Evolutionary conservation across 2,113 vertebrate genomes (phyloP).

Genomic region (Oryzias curvinotus): DNA sequence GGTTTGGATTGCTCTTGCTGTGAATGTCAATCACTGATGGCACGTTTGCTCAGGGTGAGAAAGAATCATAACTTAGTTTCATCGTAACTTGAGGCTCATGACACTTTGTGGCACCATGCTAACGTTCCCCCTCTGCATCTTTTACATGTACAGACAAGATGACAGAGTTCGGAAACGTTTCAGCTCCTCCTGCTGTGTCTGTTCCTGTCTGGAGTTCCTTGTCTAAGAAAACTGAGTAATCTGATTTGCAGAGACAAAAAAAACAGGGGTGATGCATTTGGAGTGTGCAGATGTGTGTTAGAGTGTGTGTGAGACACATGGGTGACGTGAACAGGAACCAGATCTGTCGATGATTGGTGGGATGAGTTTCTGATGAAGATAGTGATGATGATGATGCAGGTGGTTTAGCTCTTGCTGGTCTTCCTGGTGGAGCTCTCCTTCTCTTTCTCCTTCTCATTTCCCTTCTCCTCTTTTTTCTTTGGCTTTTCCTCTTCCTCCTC

Average conservation of each 20-base stretch:
- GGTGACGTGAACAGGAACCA: slow-evolving; percentile 37
- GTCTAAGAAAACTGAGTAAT: slow-evolving; percentile 2
- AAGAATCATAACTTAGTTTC: not conserved
- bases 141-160: not conserved
- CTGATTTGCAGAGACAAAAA: slow-evolving; percentile 28
- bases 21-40: slow-evolving; percentile 40
- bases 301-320: slow-evolving; percentile 14
- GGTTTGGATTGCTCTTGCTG: slow-evolving; percentile 37
- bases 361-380: slow-evolving; percentile 33
- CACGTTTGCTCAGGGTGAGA: slow-evolving; percentile 40
- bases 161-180: slow-evolving; percentile 9
- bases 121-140: slow-evolving; percentile 10
- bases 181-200: not conserved
- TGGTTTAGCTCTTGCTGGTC: slow-evolving; percentile 75
- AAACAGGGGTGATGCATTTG: slow-evolving; percentile 29
- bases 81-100: not conserved
- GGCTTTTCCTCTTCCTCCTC: slow-evolving; percentile 28
- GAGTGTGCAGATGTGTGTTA: slow-evolving; percentile 28
- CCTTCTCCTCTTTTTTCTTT: slow-evolving; percentile 35
- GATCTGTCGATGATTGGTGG: slow-evolving; percentile 43
- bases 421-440: slow-evolving; percentile 63
- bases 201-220: slow-evolving; percentile 13
- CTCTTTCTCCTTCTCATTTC: slow-evolving; percentile 54
- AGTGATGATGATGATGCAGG: slow-evolving; percentile 21
- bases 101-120: slow-evolving; percentile 14